Evolutionary conservation across 2,797 vertebrate genomes (phyloP), one percentile per base, ranked within the genome.

Genomic region (Australoheros facetus): DNA sequence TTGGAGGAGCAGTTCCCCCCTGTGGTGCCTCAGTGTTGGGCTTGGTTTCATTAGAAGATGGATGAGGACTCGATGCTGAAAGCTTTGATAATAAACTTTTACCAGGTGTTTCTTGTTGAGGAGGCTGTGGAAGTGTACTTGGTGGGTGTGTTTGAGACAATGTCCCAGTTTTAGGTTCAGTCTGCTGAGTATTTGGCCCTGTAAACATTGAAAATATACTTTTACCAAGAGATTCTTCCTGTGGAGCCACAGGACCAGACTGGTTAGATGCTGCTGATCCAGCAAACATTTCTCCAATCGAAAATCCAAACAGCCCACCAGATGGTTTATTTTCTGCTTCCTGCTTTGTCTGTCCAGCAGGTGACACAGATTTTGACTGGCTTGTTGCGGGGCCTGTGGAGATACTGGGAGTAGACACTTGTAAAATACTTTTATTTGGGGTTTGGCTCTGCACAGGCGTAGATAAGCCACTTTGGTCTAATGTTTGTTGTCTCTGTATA

Each of bases 1-100:
- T 95, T 88, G 92, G 88, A 75, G 90, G 94, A 0, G 86, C 74
- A 79, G 83, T 77, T 81, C 53, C 64, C 11, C 88, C 83, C 79
- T 86, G 78, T 55, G 75, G 70, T 48, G 69, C 14, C 12, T 94
- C 91, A 85, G 28, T 19, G 28, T 85, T 21, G 45, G 87, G 71
- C 30, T 89, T 93, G 3, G 77, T 62, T 82, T 92, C 88, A 56
- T 84, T 45, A 66, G 89, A 30, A 42, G 89, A 70, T 2, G 83
- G 81, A 17, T 77, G 16, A 77, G 89, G 72, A 84, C 83, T 89
- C 77, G 95, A 89, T 77, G 82, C 87, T 72, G 89, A 91, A 92
- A 98, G 96, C 81, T 97, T 96, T 57, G 97, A 96, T 71, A 97
- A 93, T 81, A 97, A 80, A 91, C 91, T 95, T 89, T 92, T 96